Evolutionary conservation across 2,113 vertebrate genomes (phyloP), one percentile per base, ranked within the genome.

Genomic region (Dinomys branickii): DNA sequence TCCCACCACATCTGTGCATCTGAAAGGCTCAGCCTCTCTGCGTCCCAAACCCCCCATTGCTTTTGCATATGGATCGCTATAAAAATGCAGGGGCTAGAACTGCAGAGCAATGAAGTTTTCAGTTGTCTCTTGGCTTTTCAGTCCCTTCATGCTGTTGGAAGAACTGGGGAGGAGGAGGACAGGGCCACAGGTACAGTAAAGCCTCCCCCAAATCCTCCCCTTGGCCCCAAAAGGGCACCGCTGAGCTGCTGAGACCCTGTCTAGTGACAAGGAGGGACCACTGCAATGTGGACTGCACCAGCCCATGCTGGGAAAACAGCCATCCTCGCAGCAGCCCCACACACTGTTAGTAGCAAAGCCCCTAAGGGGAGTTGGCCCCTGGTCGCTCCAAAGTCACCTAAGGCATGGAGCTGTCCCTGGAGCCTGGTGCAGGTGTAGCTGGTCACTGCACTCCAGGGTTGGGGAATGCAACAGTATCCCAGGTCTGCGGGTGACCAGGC

Each of bases 251-350:
- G 2, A 7, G 13, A 47, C 44, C n/a, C 41, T 13, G 22, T 13
- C 10, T 33, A 58, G 30, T 17, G 30, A n/a, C 5, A 5, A 14
- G 20, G 33, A 24, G 0, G 1, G 61, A 17, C 24, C 0, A 0
- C 8, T 16, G 41, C 2, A 0, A 7, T 5, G 44, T 16, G 16
- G 44, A 17, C 5, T 20, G 71, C 81, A 54, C 28, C 1, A 35
- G 20, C 16, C 10, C 0, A 3, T 5, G 3, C 12, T 17, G 65
- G 54, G 24, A 22, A 52, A 56, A 12, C n/a, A n/a, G 65, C 65
- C 6, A 3, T 16, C 35, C 67, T 38, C 35, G 1, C 67, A 69
- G 67, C 35, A 69, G 67, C 67, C 67, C 67, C 67, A 20, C 35
- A 38, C 35, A 3, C 17, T 69, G 35, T 9, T 1, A 19, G 17